These are phyloP conservation scores for Bombus superbus DNA, from an alignment of 1,140 invertebrate species.

Conservation along the genomic window DNA sequence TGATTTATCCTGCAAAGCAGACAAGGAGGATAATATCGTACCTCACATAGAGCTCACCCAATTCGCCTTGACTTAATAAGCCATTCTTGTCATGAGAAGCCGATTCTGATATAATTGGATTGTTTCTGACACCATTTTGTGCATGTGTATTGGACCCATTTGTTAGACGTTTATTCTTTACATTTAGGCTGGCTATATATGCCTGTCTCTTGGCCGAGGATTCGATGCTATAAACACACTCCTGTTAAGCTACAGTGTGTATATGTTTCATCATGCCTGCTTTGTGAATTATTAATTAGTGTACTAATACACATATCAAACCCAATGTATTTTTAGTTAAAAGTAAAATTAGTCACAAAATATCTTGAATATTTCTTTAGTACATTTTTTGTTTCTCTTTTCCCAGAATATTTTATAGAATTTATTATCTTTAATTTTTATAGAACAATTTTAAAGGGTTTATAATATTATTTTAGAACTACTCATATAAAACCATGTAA, in stretches of 20 bases:
- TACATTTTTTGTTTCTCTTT: background rate
- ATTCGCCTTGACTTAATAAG: slow-evolving; percentile 82
- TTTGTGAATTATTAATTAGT: slow-evolving; percentile 47
- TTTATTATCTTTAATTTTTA: background rate
- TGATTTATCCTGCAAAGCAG: slow-evolving; percentile 72
- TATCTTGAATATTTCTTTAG: background rate
- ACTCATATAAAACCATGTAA: background rate
- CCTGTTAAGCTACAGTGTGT: slow-evolving; percentile 71
- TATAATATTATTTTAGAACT: background rate
- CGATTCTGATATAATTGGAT: slow-evolving; percentile 73
- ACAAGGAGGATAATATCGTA: slow-evolving; percentile 78
- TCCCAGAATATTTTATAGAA: background rate
- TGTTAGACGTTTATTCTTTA: slow-evolving; percentile 80
- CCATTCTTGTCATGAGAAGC: slow-evolving; percentile 79
- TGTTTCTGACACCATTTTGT: slow-evolving; percentile 74
- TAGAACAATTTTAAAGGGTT: background rate
- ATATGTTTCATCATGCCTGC: slow-evolving; percentile 53
- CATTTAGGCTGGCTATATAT: slow-evolving; percentile 76
- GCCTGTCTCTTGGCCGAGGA: slow-evolving; percentile 76
- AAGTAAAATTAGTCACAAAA: slow-evolving; percentile 1
- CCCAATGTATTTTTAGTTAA: slow-evolving; percentile 19
- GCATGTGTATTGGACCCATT: slow-evolving; percentile 78
- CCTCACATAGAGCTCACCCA: slow-evolving; percentile 83
- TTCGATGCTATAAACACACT: slow-evolving; percentile 81
- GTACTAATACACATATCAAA: slow-evolving; percentile 38